Base-by-base conservation (phyloP, 1,140 invertebrate species). In the Helicoverpa armigera region DNA sequence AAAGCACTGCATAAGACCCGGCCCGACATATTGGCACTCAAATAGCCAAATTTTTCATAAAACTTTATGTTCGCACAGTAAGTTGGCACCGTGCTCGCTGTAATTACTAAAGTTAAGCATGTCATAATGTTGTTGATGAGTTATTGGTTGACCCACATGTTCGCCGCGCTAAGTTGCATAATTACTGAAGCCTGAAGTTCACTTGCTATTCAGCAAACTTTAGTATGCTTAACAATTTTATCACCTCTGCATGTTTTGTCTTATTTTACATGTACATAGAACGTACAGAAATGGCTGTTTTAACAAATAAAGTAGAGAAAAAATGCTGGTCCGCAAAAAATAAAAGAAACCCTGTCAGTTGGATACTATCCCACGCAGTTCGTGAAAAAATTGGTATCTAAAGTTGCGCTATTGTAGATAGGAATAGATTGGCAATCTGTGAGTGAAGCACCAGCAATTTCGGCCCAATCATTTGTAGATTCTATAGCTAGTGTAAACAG, bases 121-220 rank as follows among this genome's bases (percentile, higher is more conserved):
- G 63, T 48, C 35, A 67, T 67, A 67, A 67, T 48, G 2, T 67
- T 67, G 63, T 48, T 67, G 63, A 67, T 67, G 63, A 67, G 63
- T 67, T 67, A 50, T 67, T 48, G 63, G 63, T 16, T 67, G 63
- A 67, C 63, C 63, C 63, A 48, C n/a, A 67, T 67, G 63, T 48
- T 67, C n/a, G 31, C 61, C 3, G 14, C 61, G 63, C 31, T 48
- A 67, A 67, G 35, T 67, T 67, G 35, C 63, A 67, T 67, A 67
- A 67, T 67, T 48, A 18, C 31, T 50, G 48, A 18, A 18, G n/a
- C 35, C 13, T 35, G 4, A 18, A 63, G 61, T 63, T 67, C n/a
- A 43, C 35, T 7, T 43, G 35, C 35, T 35, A 43, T 14, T 3
- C n/a, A 3, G 35, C 35, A 16, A 48, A 67, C 31, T 43, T 67